Evolutionary conservation across 1,140 invertebrate genomes (phyloP).

Genomic region (Drosophila arizonae): DNA sequence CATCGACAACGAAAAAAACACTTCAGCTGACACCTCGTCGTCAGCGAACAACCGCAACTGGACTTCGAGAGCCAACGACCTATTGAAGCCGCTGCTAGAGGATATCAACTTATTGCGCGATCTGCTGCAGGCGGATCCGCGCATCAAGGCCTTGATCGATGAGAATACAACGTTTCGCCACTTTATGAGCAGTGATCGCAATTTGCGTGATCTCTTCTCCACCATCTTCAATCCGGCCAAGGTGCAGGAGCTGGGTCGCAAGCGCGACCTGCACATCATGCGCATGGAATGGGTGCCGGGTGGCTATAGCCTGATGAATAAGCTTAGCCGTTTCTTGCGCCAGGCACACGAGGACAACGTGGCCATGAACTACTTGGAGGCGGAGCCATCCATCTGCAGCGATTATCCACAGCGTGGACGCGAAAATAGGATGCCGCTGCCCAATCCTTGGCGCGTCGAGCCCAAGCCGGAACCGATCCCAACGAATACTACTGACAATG

Average conservation of each 20-base stretch:
- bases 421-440: slow-evolving; percentile 54
- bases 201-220: slow-evolving; percentile 45
- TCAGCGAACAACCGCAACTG: neutral
- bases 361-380: slow-evolving; percentile 38
- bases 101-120: slow-evolving; percentile 30
- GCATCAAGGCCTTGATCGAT: slow-evolving; percentile 35
- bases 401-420: slow-evolving; percentile 54
- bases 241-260: slow-evolving; percentile 44
- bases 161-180: slow-evolving; percentile 41
- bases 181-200: slow-evolving; percentile 56
- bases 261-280: slow-evolving; percentile 47
- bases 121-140: slow-evolving; percentile 36
- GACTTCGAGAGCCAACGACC: neutral
- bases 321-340: slow-evolving; percentile 25
- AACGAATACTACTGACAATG: too few relatives aligned
- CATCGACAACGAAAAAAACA: neutral
- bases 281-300: slow-evolving; percentile 58
- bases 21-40: neutral
- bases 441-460: slow-evolving; percentile 56
- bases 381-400: too few relatives aligned
- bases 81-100: slow-evolving; percentile 16
- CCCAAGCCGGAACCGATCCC: neutral
- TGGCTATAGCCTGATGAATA: slow-evolving; percentile 23
- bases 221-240: slow-evolving; percentile 46
- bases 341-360: slow-evolving; percentile 52